Evolutionary conservation across 1,140 invertebrate species (phyloP).

Genomic region (Drosophila pandora): DNA sequence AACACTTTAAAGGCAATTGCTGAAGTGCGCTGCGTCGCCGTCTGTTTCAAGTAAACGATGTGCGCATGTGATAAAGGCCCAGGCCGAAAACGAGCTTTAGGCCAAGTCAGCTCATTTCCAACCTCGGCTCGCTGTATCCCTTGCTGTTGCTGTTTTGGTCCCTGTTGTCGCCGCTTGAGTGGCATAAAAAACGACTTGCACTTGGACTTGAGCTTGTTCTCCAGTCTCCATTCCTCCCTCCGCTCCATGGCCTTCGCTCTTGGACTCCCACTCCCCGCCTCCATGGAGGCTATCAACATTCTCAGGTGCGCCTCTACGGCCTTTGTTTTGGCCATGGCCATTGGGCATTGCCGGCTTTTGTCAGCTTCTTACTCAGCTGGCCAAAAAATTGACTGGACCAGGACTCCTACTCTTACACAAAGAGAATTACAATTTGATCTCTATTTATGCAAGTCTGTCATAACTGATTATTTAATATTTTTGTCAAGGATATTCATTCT

Average conservation of each 20-base stretch:
- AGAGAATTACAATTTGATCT: slow-evolving; percentile 3
- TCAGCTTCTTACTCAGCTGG: slow-evolving; percentile 59
- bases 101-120: slow-evolving; percentile 13
- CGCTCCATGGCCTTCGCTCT: background rate
- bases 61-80: slow-evolving; percentile 81
- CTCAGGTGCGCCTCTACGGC: slow-evolving; percentile 73
- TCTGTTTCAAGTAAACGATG: slow-evolving; percentile 71
- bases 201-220: slow-evolving; percentile 62
- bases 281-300: slow-evolving; percentile 81
- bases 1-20: slow-evolving; percentile 81
- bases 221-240: background rate
- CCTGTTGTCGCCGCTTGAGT: slow-evolving; percentile 59
- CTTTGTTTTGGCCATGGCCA: slow-evolving; percentile 70
- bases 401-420: slow-evolving; percentile 17
- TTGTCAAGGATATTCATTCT: no score
- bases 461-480: background rate
- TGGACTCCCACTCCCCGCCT: slow-evolving; percentile 38
- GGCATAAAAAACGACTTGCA: slow-evolving; percentile 79
- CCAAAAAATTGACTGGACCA: slow-evolving; percentile 59
- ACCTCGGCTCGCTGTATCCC: slow-evolving; percentile 10
- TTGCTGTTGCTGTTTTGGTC: slow-evolving; percentile 40
- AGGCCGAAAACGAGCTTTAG: slow-evolving; percentile 47
- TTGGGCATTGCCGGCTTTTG: slow-evolving; percentile 59
- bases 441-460: background rate
- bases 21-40: slow-evolving; percentile 69